Evolutionary conservation across 2,113 vertebrate species (phyloP).

Genomic region (Pteruthius melanotis): DNA sequence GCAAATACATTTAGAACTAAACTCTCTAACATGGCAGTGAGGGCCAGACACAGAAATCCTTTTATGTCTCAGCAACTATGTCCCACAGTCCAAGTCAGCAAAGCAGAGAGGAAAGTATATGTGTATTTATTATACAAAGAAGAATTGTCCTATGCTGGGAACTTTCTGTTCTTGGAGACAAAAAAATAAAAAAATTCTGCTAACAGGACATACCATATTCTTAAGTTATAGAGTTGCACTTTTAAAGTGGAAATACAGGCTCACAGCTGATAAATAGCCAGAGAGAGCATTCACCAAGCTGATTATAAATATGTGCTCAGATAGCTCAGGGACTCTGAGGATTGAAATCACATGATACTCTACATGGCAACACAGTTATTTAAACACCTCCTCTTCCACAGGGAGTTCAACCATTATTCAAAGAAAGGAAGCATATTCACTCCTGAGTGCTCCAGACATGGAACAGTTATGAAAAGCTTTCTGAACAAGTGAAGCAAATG

Average conservation of each 20-base stretch:
- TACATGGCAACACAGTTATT: constrained; percentile 10
- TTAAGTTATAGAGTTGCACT: background rate
- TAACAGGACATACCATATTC: background rate
- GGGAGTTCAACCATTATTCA: constrained; percentile 10
- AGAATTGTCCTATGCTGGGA: background rate
- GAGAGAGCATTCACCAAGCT: background rate
- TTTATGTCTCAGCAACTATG: background rate
- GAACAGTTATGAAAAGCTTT: background rate
- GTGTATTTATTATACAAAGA: background rate
- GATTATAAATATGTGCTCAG: constrained; percentile 11
- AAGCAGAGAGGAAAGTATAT: background rate
- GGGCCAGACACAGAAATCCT: background rate
- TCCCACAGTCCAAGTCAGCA: background rate
- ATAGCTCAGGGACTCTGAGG: constrained; percentile 19
- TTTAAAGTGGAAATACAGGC: constrained; percentile 1
- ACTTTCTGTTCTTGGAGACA: background rate
- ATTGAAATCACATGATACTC: constrained; percentile 12
- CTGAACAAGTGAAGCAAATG: background rate
- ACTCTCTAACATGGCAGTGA: background rate
- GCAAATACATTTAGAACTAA: background rate
- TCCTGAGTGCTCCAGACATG: background rate
- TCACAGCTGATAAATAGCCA: background rate
- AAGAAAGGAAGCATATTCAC: constrained; percentile 11
- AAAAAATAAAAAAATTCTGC: background rate
- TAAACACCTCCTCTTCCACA: background rate